phyloP scores from a whole-genome alignment of 2,888 invertebrate genomes.

The Melieria crassipennis region DNA sequence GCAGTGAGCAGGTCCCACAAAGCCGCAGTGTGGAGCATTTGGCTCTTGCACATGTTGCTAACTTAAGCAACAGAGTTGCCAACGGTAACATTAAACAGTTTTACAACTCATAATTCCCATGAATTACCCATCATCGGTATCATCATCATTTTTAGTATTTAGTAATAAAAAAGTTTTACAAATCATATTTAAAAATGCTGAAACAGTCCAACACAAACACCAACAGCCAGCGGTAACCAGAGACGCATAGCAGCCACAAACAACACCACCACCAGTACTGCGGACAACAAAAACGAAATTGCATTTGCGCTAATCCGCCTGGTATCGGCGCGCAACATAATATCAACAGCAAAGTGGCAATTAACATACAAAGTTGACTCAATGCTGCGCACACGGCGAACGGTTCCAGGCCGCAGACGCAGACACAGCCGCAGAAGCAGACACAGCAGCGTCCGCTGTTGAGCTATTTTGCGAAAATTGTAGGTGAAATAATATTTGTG shows the following conservation, averaged over 20 bases:
- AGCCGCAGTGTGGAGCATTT: too few species aligned
- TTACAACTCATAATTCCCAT: constrained; percentile 14
- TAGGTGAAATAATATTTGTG: constrained; percentile 6
- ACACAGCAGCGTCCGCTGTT: neutral
- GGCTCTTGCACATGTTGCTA: too few species aligned
- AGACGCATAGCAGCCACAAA: neutral
- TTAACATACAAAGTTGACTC: constrained; percentile 14
- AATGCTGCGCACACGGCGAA: neutral
- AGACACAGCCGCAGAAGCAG: too few species aligned
- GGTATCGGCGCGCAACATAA: constrained; percentile 2
- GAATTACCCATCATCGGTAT: constrained; percentile 3
- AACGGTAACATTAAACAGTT: neutral
- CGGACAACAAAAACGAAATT: neutral
- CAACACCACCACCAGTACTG: neutral
- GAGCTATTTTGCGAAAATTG: neutral
- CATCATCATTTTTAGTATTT: constrained; percentile 1
- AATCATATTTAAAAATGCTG: constrained; percentile 4
- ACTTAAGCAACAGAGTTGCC: constrained; percentile 4
- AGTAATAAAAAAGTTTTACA: constrained; percentile 2
- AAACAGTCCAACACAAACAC: neutral
- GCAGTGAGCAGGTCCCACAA: too few species aligned
- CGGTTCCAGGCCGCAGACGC: too few species aligned
- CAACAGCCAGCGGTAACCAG: neutral
- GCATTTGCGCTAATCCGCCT: constrained; percentile 5
- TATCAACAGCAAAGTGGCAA: constrained; percentile 7